Evolutionary conservation across 2,113 vertebrate genomes (phyloP), one percentile per base, ranked within the genome.

Genomic region (Anser cygnoides): DNA sequence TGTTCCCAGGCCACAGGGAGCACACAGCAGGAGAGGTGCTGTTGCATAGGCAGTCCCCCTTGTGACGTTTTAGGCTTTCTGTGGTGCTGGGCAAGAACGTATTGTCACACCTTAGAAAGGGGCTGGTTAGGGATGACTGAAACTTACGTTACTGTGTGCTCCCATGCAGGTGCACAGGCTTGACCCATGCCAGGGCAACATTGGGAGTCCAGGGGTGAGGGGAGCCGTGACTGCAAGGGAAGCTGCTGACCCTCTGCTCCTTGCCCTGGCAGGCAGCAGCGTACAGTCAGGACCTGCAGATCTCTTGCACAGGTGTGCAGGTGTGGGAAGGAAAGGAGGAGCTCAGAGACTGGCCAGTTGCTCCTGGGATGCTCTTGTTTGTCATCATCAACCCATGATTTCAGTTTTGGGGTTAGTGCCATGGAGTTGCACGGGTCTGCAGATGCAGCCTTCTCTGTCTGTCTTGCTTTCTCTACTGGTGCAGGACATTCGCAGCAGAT

Each of bases 291-390:
- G 49, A n/a, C 41, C 57, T 33, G 50, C 3, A 2, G 58, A 58
- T 81, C 58, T 52, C 8, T 66, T 54, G 66, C 4, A 2, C 6
- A 5, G 29, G 55, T 17, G 12, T 46, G 29, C 4, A 18, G 19
- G 26, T 37, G 61, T 70, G 77, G 55, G 8, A 74, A 79, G 55
- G 77, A 59, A 50, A 50, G 75, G 59, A 83, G 79, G 31, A 76
- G 18, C 52, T 16, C 21, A 8, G 79, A 52, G 62, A 16, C 5
- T 1, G 0, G 19, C 41, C 0, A 1, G 59, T 13, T 62, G 25
- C 43, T 95, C 29, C 65, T 52, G 80, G 18, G 61, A 35, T 68
- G 88, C 46, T 81, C 58, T 73, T 14, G 19, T 66, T 77, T 37
- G 65, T 52, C 37, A 4, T 4, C 18, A 22, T 52, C 4, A 8